phyloP scores from a whole-genome alignment of 1,140 invertebrate species.

The Aphaenogaster rudis region DNA sequence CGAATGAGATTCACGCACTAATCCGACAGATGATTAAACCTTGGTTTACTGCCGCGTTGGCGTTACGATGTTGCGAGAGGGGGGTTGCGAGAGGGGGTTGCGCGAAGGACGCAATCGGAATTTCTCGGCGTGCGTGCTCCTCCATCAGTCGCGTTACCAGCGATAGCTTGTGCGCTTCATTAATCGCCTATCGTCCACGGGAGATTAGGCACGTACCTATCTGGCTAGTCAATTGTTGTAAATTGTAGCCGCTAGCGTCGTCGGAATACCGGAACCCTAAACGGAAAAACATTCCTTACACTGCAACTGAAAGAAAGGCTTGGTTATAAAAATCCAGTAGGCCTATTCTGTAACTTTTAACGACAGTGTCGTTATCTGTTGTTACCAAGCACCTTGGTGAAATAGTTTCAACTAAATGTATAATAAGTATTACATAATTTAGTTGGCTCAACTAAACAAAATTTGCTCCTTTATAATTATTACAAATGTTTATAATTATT shows the following conservation, averaged over 20 bases:
- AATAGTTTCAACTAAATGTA: too few species aligned
- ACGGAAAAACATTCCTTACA: neutral
- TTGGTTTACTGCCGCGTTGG: conserved; percentile 76
- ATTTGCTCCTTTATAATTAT: too few species aligned
- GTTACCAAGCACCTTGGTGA: too few species aligned
- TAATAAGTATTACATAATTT: too few species aligned
- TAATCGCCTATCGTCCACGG: conserved; percentile 27
- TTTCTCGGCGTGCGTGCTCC: conserved; percentile 47
- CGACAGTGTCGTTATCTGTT: too few species aligned
- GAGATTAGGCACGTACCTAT: conserved; percentile 68
- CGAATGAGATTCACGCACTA: conserved; percentile 85
- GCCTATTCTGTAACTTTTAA: too few species aligned
- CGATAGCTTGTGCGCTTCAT: conserved; percentile 49
- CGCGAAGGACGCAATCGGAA: conserved; percentile 49
- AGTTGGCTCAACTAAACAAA: too few species aligned
- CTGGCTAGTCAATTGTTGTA: conserved; percentile 40
- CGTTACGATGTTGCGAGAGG: conserved; percentile 68
- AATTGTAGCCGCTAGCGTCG: conserved; percentile 29
- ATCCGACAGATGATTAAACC: conserved; percentile 83
- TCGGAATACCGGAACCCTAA: neutral
- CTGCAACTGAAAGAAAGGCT: too few species aligned
- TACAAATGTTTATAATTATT: too few species aligned
- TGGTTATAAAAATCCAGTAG: too few species aligned
- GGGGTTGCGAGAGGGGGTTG: conserved; percentile 3
- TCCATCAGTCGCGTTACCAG: conserved; percentile 48